A percentile compares a stretch with the other conserved stretches of the same genome.
Conservation (phyloP, 2,888 invertebrate genomes). For the Endotricha flammealis region DNA sequence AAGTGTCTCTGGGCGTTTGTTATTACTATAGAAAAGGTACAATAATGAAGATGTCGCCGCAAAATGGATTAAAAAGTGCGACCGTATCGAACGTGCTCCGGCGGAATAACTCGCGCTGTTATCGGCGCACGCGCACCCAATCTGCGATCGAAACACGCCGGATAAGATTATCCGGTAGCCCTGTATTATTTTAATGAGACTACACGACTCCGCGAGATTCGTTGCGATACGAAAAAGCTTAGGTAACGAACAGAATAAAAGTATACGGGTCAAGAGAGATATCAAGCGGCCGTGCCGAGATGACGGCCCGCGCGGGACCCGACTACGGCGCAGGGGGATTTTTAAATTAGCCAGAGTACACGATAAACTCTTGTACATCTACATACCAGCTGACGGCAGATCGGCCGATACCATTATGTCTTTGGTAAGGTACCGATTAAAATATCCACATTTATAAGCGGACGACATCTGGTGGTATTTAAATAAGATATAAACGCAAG, state of each 20-base stretch:
- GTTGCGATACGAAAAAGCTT: slow-evolving; percentile 70
- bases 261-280: slow-evolving; percentile 70
- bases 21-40: slow-evolving; percentile 39
- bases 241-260: slow-evolving; percentile 73
- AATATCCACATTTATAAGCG: slow-evolving; percentile 72
- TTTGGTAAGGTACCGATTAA: slow-evolving; percentile 74
- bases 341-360: slow-evolving; percentile 71
- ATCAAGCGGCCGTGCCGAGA: slow-evolving; percentile 55
- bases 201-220: slow-evolving; percentile 74
- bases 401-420: slow-evolving; percentile 75
- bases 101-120: slow-evolving; percentile 71
- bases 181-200: slow-evolving; percentile 79
- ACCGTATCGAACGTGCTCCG: slow-evolving; percentile 69
- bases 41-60: slow-evolving; percentile 73
- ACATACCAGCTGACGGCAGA: slow-evolving; percentile 76
- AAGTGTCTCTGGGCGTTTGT: slow-evolving; percentile 24
- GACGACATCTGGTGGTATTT: slow-evolving; percentile 74
- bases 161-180: slow-evolving; percentile 78
- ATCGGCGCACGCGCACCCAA: slow-evolving; percentile 76
- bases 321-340: slow-evolving; percentile 48
- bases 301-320: slow-evolving; percentile 44
- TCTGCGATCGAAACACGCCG: slow-evolving; percentile 75
- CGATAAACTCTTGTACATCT: slow-evolving; percentile 66
- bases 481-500: slow-evolving; percentile 75
- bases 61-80: slow-evolving; percentile 68